phyloP scores from a whole-genome alignment of 2,888 invertebrate genomes.

The Uropetala carovei region DNA sequence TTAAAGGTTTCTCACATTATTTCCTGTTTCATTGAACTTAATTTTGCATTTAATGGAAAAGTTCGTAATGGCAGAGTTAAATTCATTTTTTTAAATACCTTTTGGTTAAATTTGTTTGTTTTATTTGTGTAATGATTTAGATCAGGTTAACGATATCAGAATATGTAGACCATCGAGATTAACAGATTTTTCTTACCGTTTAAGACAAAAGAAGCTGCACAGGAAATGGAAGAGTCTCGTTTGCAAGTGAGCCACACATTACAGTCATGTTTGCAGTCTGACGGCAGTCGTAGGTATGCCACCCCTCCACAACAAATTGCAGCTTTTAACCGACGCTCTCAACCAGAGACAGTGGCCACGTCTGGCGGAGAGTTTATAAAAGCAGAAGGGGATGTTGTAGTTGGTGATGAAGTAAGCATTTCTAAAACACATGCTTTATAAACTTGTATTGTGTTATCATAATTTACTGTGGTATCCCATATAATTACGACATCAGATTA shows the following conservation, averaged over 20 bases:
- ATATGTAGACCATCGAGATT: conserved; percentile 31
- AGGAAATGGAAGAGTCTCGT: conserved; percentile 90
- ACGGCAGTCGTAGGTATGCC: conserved; percentile 87
- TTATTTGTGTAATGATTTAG: not conserved
- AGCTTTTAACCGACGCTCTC: conserved; percentile 88
- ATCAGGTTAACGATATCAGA: not conserved
- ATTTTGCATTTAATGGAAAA: not conserved
- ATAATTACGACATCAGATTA: not conserved
- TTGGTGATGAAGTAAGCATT: conserved; percentile 84
- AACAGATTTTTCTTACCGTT: conserved; percentile 65
- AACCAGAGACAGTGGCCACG: conserved; percentile 81
- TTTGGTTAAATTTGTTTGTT: not conserved
- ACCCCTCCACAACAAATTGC: conserved; percentile 94
- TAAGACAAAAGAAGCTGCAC: conserved; percentile 82
- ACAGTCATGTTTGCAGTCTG: conserved; percentile 90
- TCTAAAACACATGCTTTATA: not conserved
- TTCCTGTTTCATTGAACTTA: not conserved
- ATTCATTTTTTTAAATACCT: no score
- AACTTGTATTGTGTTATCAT: not conserved
- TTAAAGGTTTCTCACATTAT: not conserved
- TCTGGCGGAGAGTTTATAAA: conserved; percentile 81
- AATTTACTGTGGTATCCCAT: not conserved
- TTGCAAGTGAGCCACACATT: conserved; percentile 89
- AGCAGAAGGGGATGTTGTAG: conserved; percentile 81
- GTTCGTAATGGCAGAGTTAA: no score